A percentile compares a stretch with the other conserved stretches of the same genome.
Conservation (phyloP, 2,113 vertebrate genomes). For the Theropithecus gelada region DNA sequence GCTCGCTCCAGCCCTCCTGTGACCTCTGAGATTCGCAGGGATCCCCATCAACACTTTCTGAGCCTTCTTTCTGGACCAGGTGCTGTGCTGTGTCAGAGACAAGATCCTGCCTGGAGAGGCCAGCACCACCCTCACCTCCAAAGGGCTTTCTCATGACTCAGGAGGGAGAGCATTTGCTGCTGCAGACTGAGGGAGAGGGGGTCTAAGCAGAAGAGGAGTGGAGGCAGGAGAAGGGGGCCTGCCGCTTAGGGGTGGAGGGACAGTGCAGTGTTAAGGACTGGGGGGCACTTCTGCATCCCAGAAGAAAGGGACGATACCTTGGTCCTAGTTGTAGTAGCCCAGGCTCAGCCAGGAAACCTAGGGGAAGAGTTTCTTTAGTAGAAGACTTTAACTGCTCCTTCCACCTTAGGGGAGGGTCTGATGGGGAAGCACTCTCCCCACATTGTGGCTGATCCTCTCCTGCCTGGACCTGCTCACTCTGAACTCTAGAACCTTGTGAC, state of each 20-base stretch:
- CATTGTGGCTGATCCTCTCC: not conserved
- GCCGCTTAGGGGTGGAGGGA: not conserved
- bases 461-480: not conserved
- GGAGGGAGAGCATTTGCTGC: not conserved
- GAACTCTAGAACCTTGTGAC: not conserved
- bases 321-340: fast-evolving
- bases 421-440: not conserved
- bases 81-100: not conserved
- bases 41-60: fast-evolving
- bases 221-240: fast-evolving
- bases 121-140: not conserved
- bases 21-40: not conserved
- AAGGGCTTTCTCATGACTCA: not conserved
- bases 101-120: not conserved
- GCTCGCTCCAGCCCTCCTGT: fast-evolving
- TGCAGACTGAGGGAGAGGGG: fast-evolving
- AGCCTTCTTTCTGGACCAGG: not conserved
- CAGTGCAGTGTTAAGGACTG: not conserved
- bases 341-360: not conserved
- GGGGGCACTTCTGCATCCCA: not conserved
- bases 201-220: not conserved
- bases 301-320: fast-evolving
- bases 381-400: not conserved
- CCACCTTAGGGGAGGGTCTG: not conserved
- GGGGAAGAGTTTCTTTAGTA: not conserved